Conservation (phyloP, 2,113 vertebrate species). For the Microtus montanus region DNA sequence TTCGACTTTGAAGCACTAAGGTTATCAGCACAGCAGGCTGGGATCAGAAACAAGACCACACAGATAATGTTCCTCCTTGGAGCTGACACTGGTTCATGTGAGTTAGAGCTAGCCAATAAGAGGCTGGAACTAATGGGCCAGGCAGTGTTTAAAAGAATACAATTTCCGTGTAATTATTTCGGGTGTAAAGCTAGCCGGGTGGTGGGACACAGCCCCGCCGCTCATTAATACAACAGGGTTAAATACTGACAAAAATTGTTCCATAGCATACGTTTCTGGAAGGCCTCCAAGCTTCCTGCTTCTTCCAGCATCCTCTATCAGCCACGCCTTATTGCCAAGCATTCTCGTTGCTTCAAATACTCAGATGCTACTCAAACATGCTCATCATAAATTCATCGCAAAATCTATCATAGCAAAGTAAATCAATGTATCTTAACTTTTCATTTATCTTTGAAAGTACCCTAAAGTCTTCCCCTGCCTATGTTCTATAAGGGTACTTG, state of each 20-base stretch:
- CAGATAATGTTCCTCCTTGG: not conserved
- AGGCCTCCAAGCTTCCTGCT: not conserved
- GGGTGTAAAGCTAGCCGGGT: too few relatives aligned
- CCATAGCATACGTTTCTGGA: not conserved
- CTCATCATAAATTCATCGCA: slow-evolving; percentile 10
- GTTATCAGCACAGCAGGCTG: not conserved
- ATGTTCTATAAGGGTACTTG: not conserved
- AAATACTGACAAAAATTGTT: not conserved
- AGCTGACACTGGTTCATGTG: not conserved
- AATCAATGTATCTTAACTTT: slow-evolving; percentile 26
- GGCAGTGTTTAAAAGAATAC: too few relatives aligned
- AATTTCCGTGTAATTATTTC: too few relatives aligned
- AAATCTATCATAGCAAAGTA: not conserved
- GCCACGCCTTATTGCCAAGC: not conserved
- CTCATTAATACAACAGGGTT: not conserved
- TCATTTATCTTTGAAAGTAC: not conserved
- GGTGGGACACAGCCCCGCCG: too few relatives aligned
- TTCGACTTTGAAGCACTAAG: not conserved
- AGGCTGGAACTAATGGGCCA: too few relatives aligned
- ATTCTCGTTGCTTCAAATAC: not conserved
- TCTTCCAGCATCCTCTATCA: not conserved
- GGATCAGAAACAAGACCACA: not conserved
- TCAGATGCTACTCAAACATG: not conserved
- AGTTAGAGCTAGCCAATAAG: too few relatives aligned
- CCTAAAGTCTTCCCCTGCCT: not conserved